Percentiles rank a stretch among this genome's conserved stretches.
Conservation (phyloP, 2,113 vertebrate species). For the Heteronetta atricapilla region DNA sequence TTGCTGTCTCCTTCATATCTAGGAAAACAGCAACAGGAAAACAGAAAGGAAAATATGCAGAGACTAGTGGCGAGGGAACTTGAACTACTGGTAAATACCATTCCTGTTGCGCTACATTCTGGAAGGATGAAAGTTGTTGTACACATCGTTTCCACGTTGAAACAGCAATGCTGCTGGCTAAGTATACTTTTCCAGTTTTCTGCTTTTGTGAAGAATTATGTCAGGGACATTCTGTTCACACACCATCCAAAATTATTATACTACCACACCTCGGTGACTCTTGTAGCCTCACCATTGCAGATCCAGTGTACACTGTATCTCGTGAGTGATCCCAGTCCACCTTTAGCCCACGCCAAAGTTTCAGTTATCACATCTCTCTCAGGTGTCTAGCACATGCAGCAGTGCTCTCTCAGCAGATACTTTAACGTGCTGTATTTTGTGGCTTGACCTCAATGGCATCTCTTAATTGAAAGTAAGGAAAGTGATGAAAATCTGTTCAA, state of each 20-base stretch:
- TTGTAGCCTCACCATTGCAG: neutral
- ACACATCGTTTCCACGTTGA: neutral
- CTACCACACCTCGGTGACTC: neutral
- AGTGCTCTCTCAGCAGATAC: neutral
- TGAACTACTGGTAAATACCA: neutral
- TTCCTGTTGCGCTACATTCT: neutral
- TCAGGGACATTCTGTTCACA: neutral
- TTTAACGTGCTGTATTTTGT: neutral
- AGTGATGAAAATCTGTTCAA: neutral
- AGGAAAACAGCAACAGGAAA: neutral
- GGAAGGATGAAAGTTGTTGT: neutral
- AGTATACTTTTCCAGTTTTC: neutral
- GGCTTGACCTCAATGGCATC: neutral
- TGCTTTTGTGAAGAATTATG: neutral
- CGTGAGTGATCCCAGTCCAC: neutral
- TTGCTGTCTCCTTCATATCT: neutral
- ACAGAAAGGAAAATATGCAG: neutral
- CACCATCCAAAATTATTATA: neutral
- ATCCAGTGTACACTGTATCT: neutral
- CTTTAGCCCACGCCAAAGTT: neutral
- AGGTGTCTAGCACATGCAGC: neutral
- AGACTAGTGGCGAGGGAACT: neutral
- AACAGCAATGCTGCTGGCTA: neutral
- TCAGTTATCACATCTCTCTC: conserved; percentile 21
- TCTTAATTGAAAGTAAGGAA: neutral